Conservation (phyloP, 2,888 invertebrate genomes). For the Caenorhabditis uteleia region DNA sequence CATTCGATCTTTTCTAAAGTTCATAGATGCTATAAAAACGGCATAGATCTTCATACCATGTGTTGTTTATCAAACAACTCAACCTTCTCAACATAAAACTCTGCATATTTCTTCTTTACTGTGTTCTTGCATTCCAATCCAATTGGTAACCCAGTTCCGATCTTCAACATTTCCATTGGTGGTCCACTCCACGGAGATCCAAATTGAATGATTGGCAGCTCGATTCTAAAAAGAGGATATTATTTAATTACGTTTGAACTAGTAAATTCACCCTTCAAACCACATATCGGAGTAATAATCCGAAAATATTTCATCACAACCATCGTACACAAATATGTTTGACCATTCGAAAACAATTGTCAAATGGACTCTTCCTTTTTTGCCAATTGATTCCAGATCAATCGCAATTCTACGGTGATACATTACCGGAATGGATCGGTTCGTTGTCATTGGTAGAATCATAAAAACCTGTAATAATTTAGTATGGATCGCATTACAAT, state of each 20-base stretch:
- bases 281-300: conserved; percentile 23
- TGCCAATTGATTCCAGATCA: conserved; percentile 16
- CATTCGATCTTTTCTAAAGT: neutral
- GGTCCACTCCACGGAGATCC: conserved; percentile 13
- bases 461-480: no score
- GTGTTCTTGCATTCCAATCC: conserved; percentile 23
- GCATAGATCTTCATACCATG: neutral
- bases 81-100: conserved; percentile 9
- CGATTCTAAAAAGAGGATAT: conserved; percentile 7
- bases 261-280: conserved; percentile 20
- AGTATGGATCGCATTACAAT: no score
- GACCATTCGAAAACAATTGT: conserved; percentile 40
- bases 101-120: conserved; percentile 18
- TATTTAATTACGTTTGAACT: neutral
- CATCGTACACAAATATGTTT: conserved; percentile 41
- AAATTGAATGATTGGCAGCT: conserved; percentile 8
- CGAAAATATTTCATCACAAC: conserved; percentile 43
- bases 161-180: conserved; percentile 11
- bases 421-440: no score
- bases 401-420: no score
- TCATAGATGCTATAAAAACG: neutral
- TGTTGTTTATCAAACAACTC: neutral
- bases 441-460: no score
- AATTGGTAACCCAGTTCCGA: conserved; percentile 43
- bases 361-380: conserved; percentile 39